A percentile compares a stretch with the other conserved stretches of the same genome.
Conservation (phyloP, 35 echinoderm and acorn worm species). For the Heliocidaris tuberculata region DNA sequence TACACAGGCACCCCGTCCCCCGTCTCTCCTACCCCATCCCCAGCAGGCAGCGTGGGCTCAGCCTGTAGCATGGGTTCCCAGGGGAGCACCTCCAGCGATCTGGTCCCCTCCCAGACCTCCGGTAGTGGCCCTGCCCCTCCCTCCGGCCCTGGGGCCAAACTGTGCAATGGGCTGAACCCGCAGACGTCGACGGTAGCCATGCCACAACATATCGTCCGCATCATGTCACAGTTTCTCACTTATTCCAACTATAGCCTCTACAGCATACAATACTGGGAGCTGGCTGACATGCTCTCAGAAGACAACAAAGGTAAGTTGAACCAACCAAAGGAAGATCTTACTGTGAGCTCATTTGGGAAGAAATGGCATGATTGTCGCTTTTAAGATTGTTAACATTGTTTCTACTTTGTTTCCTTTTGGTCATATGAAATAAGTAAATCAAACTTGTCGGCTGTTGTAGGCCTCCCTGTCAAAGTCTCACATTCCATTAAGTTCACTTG, state of each 20-base stretch:
- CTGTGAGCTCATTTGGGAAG: no score
- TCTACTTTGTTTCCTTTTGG: no score
- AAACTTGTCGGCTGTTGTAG: no score
- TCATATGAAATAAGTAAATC: no score
- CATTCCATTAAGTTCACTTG: no score
- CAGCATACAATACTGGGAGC: constrained; percentile 87
- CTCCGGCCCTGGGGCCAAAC: constrained; percentile 51
- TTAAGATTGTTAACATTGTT: no score
- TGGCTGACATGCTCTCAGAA: constrained; percentile 73
- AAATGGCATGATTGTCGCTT: no score
- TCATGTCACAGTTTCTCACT: constrained; percentile 85
- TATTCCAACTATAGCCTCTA: constrained; percentile 83
- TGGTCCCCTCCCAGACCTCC: constrained; percentile 41
- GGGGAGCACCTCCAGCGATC: constrained; percentile 80
- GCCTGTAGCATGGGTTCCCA: constrained; percentile 93
- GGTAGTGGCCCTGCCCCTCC: not conserved
- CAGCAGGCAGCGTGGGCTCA: constrained; percentile 91
- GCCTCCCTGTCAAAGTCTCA: no score
- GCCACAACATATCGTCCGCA: constrained; percentile 70
- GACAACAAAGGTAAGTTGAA: constrained; percentile 79
- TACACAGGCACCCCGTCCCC: constrained; percentile 94
- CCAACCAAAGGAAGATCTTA: not conserved
- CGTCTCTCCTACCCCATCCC: constrained; percentile 96
- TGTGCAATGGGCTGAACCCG: constrained; percentile 67
- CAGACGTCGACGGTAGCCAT: constrained; percentile 59